Conservation (phyloP, 2,113 vertebrate genomes). For the Crocuta crocuta region DNA sequence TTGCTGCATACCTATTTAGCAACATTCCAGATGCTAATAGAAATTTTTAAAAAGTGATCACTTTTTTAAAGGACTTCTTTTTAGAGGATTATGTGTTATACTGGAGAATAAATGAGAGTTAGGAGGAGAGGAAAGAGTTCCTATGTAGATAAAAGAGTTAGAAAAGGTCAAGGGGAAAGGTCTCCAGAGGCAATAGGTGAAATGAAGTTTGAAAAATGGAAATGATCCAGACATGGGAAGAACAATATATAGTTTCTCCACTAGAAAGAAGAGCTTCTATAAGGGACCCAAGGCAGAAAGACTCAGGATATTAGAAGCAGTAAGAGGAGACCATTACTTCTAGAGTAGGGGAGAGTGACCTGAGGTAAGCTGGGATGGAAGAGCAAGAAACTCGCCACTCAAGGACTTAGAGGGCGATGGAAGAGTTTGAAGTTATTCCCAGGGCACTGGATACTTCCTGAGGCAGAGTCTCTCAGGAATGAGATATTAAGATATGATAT, state of each 20-base stretch:
- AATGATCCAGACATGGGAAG: background rate
- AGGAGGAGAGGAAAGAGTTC: background rate
- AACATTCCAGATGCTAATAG: background rate
- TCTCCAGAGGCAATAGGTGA: background rate
- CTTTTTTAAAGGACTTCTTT: background rate
- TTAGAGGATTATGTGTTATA: background rate
- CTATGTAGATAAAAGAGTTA: background rate
- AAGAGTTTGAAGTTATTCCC: background rate
- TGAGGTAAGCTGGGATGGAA: background rate
- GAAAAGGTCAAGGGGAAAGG: background rate
- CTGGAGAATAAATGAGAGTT: background rate
- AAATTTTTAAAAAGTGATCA: background rate
- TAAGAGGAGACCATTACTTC: background rate
- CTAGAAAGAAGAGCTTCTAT: background rate
- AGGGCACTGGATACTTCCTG: background rate
- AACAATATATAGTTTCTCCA: background rate
- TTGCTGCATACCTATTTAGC: background rate
- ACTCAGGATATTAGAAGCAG: background rate
- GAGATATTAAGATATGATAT: fast-evolving
- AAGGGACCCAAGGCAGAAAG: background rate
- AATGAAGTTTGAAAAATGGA: constrained; percentile 6
- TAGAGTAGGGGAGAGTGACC: background rate
- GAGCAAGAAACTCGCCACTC: background rate
- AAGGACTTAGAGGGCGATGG: fast-evolving
- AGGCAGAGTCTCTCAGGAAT: background rate